Evolutionary conservation across 2,113 vertebrate genomes (phyloP).

Genomic region (Takifugu flavidus): DNA sequence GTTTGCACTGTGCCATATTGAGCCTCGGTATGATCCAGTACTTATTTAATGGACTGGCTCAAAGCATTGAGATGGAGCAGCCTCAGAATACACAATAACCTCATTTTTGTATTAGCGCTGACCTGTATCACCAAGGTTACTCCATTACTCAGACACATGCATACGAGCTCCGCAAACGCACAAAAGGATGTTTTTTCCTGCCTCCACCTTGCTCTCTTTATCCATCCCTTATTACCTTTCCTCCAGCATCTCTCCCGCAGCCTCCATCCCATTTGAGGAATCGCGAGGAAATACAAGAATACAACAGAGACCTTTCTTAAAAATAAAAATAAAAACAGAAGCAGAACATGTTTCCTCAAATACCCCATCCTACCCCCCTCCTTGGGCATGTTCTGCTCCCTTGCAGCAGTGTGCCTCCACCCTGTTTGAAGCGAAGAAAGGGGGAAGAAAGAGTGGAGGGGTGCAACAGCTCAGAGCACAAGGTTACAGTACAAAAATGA

Average conservation of each 20-base stretch:
- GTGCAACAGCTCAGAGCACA: conserved; percentile 44
- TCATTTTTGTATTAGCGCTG: conserved; percentile 43
- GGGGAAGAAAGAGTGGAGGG: conserved; percentile 4
- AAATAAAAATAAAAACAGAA: too few relatives aligned
- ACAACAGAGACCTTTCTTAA: too few relatives aligned
- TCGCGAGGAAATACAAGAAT: background rate
- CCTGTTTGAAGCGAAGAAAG: conserved; percentile 46
- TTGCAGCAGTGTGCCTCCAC: conserved; percentile 38
- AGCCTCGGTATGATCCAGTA: conserved; percentile 42
- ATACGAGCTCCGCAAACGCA: conserved; percentile 12
- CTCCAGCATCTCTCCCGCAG: conserved; percentile 13
- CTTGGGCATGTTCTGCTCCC: conserved; percentile 40
- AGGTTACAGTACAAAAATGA: conserved; percentile 50
- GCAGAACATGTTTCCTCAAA: too few relatives aligned
- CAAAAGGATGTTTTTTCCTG: conserved; percentile 6
- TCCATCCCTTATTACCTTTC: conserved; percentile 28
- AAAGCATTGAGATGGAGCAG: conserved; percentile 34
- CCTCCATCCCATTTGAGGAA: conserved; percentile 30
- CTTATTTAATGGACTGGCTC: conserved; percentile 56
- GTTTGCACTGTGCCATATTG: conserved; percentile 47
- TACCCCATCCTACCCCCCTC: conserved; percentile 1
- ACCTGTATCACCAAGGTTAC: conserved; percentile 47
- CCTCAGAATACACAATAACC: conserved; percentile 27
- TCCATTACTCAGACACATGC: conserved; percentile 42
- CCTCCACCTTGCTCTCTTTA: conserved; percentile 36